Percentiles rank a stretch among this genome's conserved stretches.
phyloP scores from a whole-genome alignment of 2,888 invertebrate species.

The Diarsia brunnea region DNA sequence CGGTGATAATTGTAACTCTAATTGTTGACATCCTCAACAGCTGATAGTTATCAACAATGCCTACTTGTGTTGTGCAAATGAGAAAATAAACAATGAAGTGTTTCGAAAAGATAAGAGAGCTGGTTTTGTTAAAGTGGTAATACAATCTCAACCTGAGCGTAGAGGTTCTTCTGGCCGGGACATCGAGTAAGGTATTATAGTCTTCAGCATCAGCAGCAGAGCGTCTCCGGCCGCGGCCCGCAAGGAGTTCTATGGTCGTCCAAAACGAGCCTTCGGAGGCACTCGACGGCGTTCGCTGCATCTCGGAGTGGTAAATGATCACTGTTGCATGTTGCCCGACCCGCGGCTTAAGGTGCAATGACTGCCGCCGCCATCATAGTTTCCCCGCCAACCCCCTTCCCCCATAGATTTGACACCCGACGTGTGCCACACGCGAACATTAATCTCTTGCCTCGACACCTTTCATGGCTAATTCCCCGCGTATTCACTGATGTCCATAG shows the following conservation, averaged over 20 bases:
- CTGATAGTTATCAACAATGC: conserved; percentile 34
- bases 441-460: conserved; percentile 84
- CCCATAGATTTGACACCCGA: conserved; percentile 85
- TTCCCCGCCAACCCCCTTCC: conserved; percentile 76
- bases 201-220: conserved; percentile 87
- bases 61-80: conserved; percentile 18
- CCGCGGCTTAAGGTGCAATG: conserved; percentile 87
- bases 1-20: conserved; percentile 4
- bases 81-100: background rate
- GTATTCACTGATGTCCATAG: conserved; percentile 74
- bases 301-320: conserved; percentile 65
- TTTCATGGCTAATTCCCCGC: conserved; percentile 77
- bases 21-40: conserved; percentile 46
- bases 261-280: conserved; percentile 90
- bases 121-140: conserved; percentile 24
- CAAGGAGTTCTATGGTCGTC: conserved; percentile 92
- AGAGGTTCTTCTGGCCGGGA: conserved; percentile 78
- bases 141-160: conserved; percentile 80
- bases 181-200: conserved; percentile 69
- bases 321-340: conserved; percentile 81
- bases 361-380: conserved; percentile 82
- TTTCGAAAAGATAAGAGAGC: background rate
- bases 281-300: conserved; percentile 85
- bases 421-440: conserved; percentile 86
- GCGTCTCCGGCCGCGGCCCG: conserved; percentile 88